Base-by-base conservation (phyloP, 2,113 vertebrate species). In the Pelecanoides urinatrix region DNA sequence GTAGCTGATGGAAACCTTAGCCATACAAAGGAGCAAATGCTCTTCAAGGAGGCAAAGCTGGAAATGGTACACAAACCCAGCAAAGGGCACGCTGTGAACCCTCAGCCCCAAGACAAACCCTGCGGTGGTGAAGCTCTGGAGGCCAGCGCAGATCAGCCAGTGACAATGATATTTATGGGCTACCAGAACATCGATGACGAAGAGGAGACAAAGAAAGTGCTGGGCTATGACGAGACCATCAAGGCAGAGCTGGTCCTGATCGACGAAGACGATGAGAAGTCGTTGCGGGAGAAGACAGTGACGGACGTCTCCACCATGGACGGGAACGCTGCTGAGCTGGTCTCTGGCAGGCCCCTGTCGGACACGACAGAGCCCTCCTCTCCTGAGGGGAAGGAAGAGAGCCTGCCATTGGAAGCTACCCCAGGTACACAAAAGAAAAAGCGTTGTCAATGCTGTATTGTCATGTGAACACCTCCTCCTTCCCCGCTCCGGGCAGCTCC, bases 341-440 rank as follows among this genome's bases (percentile, higher is more conserved):
- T 99, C 97, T 99, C 99, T 9, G 99, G 98, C 91, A 99, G 97
- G 97, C 98, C 97, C 16, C 90, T 98, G 34, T 99, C 99, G 0
- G 99, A 99, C 86, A 99, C 99, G 65, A 99, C 99, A 45, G 99
- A 99, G 98, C 99, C 99, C 94, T 99, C 99, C 25, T 99, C 99
- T 59, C 98, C 98, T 0, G 99, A 99, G 75, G 99, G 99, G 85
- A 99, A 99, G 84, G 99, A 99, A 85, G 99, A 99, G 98, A 99
- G 99, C 94, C 97, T 98, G 80, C 98, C 98, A 65, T 99, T 99
- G 94, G 98, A 99, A 94, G 98, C 98, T 36, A 87, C 98, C 97
- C 98, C 99, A 99, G 99, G 99, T 99, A 99, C 98, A 98, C 98
- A 99, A 99, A 99, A 99, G 99, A 99, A 99, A 99, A 99, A 99